Evolutionary conservation across 2,113 vertebrate species (phyloP), one percentile per base, ranked within the genome.

Genomic region (Pollachius pollachius): DNA sequence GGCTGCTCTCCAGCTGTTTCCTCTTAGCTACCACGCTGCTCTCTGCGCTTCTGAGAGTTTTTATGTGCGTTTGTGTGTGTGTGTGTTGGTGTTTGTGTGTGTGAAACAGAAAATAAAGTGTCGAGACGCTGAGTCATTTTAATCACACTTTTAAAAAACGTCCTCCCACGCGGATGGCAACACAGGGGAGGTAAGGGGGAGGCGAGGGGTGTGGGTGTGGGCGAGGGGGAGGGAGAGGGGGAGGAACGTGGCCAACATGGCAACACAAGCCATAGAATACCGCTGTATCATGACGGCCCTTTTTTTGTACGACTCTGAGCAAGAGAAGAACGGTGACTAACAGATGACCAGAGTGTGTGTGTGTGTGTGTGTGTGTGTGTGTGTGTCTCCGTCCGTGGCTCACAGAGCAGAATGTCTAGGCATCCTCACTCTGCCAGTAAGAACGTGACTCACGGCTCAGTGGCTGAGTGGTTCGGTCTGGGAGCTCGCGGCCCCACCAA

Each of bases 1-100:
- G 82, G 77, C 85, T 79, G 82, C 78, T 81, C 71, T 86, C 87
- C 88, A 91, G 89, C 90, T 89, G 90, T 90, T 91, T 90, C 89
- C 91, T 91, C 83, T 92, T 90, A 85, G 78, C 84, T 85, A 89
- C 88, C 87, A 78, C 76, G 73, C 80, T 79, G 82, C 77, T 85
- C 79, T 85, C 78, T 79, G 79, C 79, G 83, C 83, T 84, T 80
- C 79, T 69, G 71, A 82, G 69, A 41, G 79, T 71, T 5, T 62
- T 66, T 64, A 19, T 70, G 61, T 37, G 23, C 57, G 52, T 57
- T 61, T 57, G 48, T 60, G 67, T 60, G 56, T 60, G 56, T 68
- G 67, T 58, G 52, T 68, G 67, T 58, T 25, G 37, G 21, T 34
- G 15, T 68, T 23, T 68, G 15, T 63, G 61, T 30, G 61, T 67